Base-by-base conservation (phyloP, 1,140 invertebrate genomes). In the Bicyclus anynana region DNA sequence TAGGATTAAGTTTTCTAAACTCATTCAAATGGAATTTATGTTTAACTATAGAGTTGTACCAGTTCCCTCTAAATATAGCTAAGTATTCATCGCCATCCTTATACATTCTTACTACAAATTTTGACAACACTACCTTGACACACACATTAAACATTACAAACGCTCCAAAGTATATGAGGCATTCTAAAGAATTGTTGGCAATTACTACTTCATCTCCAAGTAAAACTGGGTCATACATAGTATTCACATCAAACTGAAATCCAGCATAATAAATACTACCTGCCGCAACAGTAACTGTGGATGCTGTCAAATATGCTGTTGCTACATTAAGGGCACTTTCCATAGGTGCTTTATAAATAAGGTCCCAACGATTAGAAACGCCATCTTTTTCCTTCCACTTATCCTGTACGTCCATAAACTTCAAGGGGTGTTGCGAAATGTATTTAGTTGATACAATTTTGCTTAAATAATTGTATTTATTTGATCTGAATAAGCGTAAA, bases 261-360 rank as follows among this genome's bases (percentile, higher is more conserved):
- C 62, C 59, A 38, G 59, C 65, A 67, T 82, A 88, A 62, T 86
- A 88, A 17, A 80, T 5, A 42, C 61, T 55, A 27, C 58, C 40
- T 21, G 46, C 52, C 17, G 65, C 60, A 13, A 82, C 46, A 13
- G 69, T 65, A 40, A 57, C 57, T 13, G 80, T 81, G 18, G 84
- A 77, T 46, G 78, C 50, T 9, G 81, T 84, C 47, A 88, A 51
- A 61, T 79, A 88, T 27, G 71, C 52, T 2, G 77, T 62, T 5
- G 67, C n/a, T 59, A 55, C 80, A 10, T 86, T 82, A 7, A 88
- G 59, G 17, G 51, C 13, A 1, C 67, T 72, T 4, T 74, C 76
- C 84, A 87, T 82, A 6, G 84, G 84, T 5, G 78, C 83, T 69
- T 86, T 87, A 33, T 87, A 87, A 57, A 87, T 84, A 38, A 87